Evolutionary conservation across 2,113 vertebrate genomes (phyloP).

Genomic region (Epinephelus fuscoguttatus): DNA sequence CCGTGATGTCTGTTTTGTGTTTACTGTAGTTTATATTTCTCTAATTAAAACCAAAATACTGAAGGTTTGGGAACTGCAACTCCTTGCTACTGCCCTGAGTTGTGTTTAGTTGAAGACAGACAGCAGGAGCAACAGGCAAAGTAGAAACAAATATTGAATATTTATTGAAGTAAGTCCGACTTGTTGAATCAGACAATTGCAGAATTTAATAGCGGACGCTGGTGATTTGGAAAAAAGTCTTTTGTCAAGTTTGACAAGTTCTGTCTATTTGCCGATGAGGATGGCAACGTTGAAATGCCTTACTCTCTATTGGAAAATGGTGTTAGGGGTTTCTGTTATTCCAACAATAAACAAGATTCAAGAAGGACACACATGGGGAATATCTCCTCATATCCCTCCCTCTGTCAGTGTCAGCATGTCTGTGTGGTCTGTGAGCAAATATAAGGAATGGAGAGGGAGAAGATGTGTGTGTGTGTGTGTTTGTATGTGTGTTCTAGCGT

Average conservation of each 20-base stretch:
- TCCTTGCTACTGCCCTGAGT: background rate
- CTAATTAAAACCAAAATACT: background rate
- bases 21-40: background rate
- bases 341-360: conserved; percentile 13
- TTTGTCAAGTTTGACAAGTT: background rate
- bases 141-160: background rate
- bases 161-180: background rate
- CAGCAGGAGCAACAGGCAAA: background rate
- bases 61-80: background rate
- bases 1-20: background rate
- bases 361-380: conserved; percentile 3
- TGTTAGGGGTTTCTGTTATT: conserved; percentile 22
- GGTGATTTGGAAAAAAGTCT: background rate
- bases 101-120: background rate
- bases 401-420: conserved; percentile 9
- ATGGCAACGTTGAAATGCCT: background rate
- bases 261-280: background rate
- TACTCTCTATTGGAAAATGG: background rate
- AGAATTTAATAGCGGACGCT: background rate
- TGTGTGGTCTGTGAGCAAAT: conserved; percentile 15
- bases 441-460: background rate
- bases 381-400: conserved; percentile 5
- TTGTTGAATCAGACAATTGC: conserved; percentile 12
- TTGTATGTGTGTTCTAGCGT: no score
- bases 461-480: background rate